Base-by-base conservation (phyloP, 2,113 vertebrate genomes). In the Pimephales promelas region DNA sequence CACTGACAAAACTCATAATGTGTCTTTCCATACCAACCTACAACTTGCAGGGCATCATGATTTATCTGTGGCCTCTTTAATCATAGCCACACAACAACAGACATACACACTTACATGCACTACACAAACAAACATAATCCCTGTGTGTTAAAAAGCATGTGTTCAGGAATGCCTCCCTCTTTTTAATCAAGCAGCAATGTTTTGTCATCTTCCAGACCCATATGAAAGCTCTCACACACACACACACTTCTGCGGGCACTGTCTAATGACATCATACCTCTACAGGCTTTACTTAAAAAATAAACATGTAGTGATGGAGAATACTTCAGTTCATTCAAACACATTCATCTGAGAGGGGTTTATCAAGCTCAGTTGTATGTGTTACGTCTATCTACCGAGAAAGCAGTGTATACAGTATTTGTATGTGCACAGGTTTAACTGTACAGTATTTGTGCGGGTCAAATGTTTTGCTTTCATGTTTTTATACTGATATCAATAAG, bases 141-240 rank as follows among this genome's bases (percentile, higher is more conserved):
- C 61, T 11, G 28, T 40, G 56, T 66, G 56, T 66, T 54, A 64
- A 84, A 34, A 71, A 54, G 66, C 62, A 71, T 57, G 66, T 31
- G 34, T 66, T 66, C 59, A 40, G 22, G 75, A 52, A 78, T 56
- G n/a, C 22, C 31, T 62, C 40, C 64, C 59, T 54, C 52, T 49
- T 77, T 75, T 71, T 80, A 45, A 83, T 84, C 83, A 84, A 86
- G 72, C 83, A 75, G 72, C 75, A 85, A 57, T 79, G 81, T 84
- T 76, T 78, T 75, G 57, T 75, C 64, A 47, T 45, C 34, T 14
- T 72, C 4, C n/a, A 62, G 66, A 74, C 83, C 43, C 57, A 45
- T 62, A 81, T 52, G 74, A 52, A 74, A 2, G 5, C 22, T 22
- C 68, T 1, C 52, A 6, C n/a, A 68, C 83, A 57, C 76, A 70